Evolutionary conservation across 2,113 vertebrate species (phyloP).

Genomic region (Forbesichthys agassizii): DNA sequence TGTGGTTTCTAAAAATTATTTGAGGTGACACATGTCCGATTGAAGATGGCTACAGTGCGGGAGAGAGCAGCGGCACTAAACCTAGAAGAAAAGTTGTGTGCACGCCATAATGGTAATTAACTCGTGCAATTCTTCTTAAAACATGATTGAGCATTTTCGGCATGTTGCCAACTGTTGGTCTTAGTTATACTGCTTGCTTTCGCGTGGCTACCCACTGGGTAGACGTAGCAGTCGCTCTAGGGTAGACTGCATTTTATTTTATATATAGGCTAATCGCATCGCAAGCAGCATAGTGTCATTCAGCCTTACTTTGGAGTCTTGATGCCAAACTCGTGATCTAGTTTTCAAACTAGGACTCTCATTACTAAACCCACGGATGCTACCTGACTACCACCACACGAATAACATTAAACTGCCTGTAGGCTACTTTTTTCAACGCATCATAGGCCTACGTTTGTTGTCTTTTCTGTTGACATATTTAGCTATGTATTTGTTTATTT

Average conservation of each 20-base stretch:
- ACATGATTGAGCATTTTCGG: background rate
- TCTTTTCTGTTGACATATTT: background rate
- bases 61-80: constrained; percentile 64
- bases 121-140: background rate
- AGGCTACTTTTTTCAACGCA: background rate
- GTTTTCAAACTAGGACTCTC: background rate
- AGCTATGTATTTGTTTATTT: background rate
- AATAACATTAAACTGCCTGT: background rate
- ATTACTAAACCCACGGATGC: no score
- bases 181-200: no score
- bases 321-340: background rate
- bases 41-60: constrained; percentile 57
- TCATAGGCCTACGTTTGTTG: background rate
- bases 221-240: no score
- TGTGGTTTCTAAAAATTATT: background rate
- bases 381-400: no score
- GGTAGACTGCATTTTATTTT: no score
- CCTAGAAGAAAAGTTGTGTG: constrained; percentile 60
- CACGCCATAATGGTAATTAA: constrained; percentile 48
- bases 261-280: no score
- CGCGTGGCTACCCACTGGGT: no score
- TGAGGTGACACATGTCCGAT: no score
- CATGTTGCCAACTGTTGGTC: background rate
- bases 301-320: no score
- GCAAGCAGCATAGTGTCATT: no score